phyloP scores from a whole-genome alignment of 2,797 vertebrate species.

The Aplochiton taeniatus region DNA sequence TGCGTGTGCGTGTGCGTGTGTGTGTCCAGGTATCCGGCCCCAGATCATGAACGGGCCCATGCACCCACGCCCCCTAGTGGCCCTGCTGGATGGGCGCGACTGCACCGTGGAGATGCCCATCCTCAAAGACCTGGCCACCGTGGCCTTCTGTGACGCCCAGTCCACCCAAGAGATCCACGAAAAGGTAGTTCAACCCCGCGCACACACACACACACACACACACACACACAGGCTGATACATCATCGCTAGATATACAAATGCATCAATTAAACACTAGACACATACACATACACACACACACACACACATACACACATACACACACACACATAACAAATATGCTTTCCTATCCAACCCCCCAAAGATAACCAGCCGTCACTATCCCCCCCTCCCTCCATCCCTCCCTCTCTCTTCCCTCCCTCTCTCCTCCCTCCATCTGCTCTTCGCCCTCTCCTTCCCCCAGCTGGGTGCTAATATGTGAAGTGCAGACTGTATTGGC shows the following conservation, averaged over 20 bases:
- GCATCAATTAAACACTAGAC: no score
- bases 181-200: constrained; percentile 76
- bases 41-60: constrained; percentile 97
- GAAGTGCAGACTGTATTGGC: constrained; percentile 48
- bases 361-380: no score
- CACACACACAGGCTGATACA: neutral
- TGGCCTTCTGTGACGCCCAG: constrained; percentile 95
- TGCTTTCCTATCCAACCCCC: no score
- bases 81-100: constrained; percentile 92
- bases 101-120: constrained; percentile 99
- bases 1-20: neutral
- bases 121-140: constrained; percentile 94
- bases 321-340: constrained; percentile 1
- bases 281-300: neutral
- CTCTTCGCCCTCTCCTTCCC: constrained; percentile 14
- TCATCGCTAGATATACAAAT: neutral
- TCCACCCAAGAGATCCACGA: constrained; percentile 98
- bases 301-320: neutral
- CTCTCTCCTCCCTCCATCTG: neutral
- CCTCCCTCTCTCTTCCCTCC: neutral
- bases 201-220: constrained; percentile 7
- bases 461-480: constrained; percentile 35
- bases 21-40: constrained; percentile 88
- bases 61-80: constrained; percentile 95
- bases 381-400: neutral